phyloP scores from a whole-genome alignment of 2,113 vertebrate genomes.

The Hippocampus barbouri region DNA sequence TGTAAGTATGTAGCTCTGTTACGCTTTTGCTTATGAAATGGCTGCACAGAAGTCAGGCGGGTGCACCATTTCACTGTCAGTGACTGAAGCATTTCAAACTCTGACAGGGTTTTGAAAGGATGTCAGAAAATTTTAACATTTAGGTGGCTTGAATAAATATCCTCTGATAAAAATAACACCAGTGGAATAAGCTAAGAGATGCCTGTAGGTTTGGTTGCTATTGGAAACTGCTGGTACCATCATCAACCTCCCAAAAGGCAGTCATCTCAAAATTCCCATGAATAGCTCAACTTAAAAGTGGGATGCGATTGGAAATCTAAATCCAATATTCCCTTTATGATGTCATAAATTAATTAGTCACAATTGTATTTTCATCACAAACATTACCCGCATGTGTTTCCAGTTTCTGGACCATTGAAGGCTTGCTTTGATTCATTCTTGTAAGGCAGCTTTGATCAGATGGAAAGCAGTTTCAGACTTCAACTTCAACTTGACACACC shows the following conservation, averaged over 20 bases:
- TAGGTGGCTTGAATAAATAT: conserved; percentile 28
- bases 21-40: no score
- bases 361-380: background rate
- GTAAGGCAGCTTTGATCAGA: background rate
- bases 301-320: background rate
- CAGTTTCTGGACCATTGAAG: background rate
- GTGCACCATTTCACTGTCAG: no score
- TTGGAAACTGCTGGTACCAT: conserved; percentile 51
- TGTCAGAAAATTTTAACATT: conserved; percentile 23
- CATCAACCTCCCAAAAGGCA: background rate
- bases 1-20: no score
- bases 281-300: background rate
- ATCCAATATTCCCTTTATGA: background rate
- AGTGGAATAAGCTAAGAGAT: background rate
- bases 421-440: background rate
- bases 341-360: background rate
- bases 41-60: no score
- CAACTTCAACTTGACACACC: background rate
- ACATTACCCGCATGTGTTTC: background rate
- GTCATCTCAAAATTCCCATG: background rate
- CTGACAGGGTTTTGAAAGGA: background rate
- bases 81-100: background rate
- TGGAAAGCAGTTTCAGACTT: background rate
- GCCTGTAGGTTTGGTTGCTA: conserved; percentile 49
- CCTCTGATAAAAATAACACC: conserved; percentile 38